Evolutionary conservation across 2,888 invertebrate genomes (phyloP).

Genomic region (Acanthosepion lycidas): DNA sequence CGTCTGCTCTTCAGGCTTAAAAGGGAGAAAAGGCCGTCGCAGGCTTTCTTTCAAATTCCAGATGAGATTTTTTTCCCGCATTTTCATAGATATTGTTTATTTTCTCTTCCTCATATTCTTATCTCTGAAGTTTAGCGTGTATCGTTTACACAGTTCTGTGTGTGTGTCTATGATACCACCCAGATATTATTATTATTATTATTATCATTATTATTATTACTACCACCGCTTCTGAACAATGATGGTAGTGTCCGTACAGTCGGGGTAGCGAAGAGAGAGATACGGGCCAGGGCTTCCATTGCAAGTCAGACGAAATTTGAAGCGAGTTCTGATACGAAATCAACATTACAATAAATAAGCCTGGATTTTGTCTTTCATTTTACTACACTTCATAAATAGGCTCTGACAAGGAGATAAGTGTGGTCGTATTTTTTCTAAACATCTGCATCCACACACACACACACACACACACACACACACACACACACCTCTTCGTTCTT

Average conservation of each 20-base stretch:
- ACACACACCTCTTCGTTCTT: no score
- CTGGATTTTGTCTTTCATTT: not conserved
- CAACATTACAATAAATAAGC: not conserved
- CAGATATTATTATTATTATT: not conserved
- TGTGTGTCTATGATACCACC: not conserved
- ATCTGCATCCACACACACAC: not conserved
- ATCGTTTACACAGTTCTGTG: not conserved
- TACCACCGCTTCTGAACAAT: not conserved
- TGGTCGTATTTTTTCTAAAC: not conserved
- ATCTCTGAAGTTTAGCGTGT: not conserved
- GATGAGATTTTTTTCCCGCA: not conserved
- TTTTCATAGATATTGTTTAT: not conserved
- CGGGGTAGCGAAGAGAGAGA: not conserved
- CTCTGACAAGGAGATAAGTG: not conserved
- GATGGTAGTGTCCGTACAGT: not conserved
- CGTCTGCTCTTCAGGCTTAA: not conserved
- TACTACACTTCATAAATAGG: not conserved
- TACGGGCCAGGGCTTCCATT: not conserved
- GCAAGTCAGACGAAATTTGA: not conserved
- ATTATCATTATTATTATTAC: not conserved
- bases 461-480: no score
- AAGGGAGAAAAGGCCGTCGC: not conserved
- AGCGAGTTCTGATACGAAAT: not conserved
- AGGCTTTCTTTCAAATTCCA: not conserved
- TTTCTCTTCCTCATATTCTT: not conserved